These are phyloP conservation scores for Macaria liturata DNA, from an alignment of 2,888 invertebrate genomes.

Conservation along the genomic window DNA sequence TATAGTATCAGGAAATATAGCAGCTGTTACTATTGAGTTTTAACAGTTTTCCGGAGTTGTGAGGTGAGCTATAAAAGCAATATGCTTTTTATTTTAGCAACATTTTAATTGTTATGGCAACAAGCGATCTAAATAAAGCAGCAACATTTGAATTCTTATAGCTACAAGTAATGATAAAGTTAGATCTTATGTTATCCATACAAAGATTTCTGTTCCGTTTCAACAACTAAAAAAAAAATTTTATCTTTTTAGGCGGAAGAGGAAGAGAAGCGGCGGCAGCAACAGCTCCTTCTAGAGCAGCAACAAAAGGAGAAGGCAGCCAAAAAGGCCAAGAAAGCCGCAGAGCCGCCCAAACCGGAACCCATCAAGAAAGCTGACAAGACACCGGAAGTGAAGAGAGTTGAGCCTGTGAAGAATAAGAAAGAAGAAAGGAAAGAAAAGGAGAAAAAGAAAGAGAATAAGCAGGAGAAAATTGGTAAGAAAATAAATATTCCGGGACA, in stretches of 20 bases:
- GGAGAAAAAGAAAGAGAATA: constrained; percentile 58
- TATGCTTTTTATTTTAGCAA: no score
- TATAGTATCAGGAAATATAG: no score
- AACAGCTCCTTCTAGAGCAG: constrained; percentile 28
- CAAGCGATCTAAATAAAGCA: no score
- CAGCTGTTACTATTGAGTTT: no score
- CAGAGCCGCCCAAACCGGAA: constrained; percentile 41
- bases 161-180: no score
- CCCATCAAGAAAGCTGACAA: constrained; percentile 44
- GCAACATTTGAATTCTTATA: no score
- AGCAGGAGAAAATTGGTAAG: constrained; percentile 63
- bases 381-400: constrained; percentile 46
- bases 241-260: constrained; percentile 54
- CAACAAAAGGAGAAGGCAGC: constrained; percentile 42
- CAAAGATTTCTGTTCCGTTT: no score
- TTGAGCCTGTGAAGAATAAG: constrained; percentile 52
- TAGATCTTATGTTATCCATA: no score
- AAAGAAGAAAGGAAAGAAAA: constrained; percentile 54
- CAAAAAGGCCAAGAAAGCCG: constrained; percentile 51
- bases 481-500: constrained; percentile 1
- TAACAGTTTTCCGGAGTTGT: no score
- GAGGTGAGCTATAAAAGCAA: no score
- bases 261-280: constrained; percentile 51
- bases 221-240: background rate
- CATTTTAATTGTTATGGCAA: no score